Evolutionary conservation across 1,140 invertebrate genomes (phyloP).

Genomic region (Lordiphosa stackelbergi): DNA sequence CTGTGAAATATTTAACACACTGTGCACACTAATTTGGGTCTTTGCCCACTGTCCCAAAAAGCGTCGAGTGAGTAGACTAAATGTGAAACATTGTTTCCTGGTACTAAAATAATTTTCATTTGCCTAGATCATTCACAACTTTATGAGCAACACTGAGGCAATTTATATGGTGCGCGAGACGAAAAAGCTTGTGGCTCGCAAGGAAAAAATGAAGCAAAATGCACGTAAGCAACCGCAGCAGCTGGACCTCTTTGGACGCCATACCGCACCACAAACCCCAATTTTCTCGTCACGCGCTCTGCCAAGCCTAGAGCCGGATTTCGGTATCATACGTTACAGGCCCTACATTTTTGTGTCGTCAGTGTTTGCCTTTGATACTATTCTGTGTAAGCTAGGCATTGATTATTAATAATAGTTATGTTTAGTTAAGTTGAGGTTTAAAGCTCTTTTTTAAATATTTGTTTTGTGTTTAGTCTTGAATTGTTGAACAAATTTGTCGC

Average conservation of each 20-base stretch:
- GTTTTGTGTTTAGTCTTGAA: slow-evolving; percentile 32
- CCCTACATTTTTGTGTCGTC: slow-evolving; percentile 75
- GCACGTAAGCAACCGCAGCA: slow-evolving; percentile 45
- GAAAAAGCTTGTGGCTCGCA: slow-evolving; percentile 72
- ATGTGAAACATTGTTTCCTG: background rate
- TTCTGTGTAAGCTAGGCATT: slow-evolving; percentile 60
- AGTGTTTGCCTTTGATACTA: slow-evolving; percentile 73
- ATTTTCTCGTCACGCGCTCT: slow-evolving; percentile 44
- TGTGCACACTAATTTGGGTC: slow-evolving; percentile 82
- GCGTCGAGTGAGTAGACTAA: slow-evolving; percentile 73
- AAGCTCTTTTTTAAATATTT: slow-evolving; percentile 19
- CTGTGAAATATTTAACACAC: slow-evolving; percentile 79
- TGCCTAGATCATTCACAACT: slow-evolving; percentile 66
- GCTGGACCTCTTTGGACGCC: slow-evolving; percentile 11
- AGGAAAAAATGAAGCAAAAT: slow-evolving; percentile 76
- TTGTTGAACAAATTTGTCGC: slow-evolving; percentile 12
- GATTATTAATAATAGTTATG: slow-evolving; percentile 39
- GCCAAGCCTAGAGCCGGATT: slow-evolving; percentile 70
- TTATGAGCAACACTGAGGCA: slow-evolving; percentile 69
- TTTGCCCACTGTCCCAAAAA: slow-evolving; percentile 80
- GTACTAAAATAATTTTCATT: background rate
- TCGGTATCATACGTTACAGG: slow-evolving; percentile 61
- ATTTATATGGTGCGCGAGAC: slow-evolving; percentile 74
- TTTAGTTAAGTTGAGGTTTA: no score
- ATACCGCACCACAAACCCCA: slow-evolving; percentile 20